phyloP scores from a whole-genome alignment of 2,113 vertebrate genomes.

The Sylvia atricapilla region DNA sequence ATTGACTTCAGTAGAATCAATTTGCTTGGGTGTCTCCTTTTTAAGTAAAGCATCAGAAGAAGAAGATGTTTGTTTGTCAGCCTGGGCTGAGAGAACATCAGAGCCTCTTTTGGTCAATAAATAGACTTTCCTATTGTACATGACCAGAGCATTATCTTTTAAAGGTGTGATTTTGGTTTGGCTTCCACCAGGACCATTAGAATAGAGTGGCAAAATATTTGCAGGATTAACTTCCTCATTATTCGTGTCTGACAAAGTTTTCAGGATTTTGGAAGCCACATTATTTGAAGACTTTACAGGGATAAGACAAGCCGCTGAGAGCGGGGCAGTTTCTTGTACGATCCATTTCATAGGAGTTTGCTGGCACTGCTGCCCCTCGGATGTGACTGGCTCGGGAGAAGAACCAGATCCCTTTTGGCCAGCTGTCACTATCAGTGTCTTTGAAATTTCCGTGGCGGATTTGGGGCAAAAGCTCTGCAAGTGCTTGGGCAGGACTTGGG shows the following conservation, averaged over 20 bases:
- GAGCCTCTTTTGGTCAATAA: slow-evolving; percentile 77
- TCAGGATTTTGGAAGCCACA: slow-evolving; percentile 75
- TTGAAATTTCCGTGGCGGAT: slow-evolving; percentile 17
- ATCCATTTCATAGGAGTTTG: slow-evolving; percentile 81
- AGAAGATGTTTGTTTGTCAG: slow-evolving; percentile 43
- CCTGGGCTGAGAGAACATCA: slow-evolving; percentile 36
- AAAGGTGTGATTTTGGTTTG: slow-evolving; percentile 56
- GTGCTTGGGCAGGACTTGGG: background rate
- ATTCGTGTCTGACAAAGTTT: slow-evolving; percentile 67
- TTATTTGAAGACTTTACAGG: slow-evolving; percentile 74
- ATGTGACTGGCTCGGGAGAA: background rate
- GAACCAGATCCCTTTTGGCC: background rate
- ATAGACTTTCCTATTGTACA: slow-evolving; percentile 85
- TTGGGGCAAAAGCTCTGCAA: slow-evolving; percentile 42
- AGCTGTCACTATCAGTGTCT: slow-evolving; percentile 35
- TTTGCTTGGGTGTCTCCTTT: slow-evolving; percentile 47
- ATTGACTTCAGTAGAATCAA: slow-evolving; percentile 39
- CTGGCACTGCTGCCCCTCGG: slow-evolving; percentile 54
- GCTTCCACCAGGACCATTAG: background rate
- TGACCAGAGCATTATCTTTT: slow-evolving; percentile 81
- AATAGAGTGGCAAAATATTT: slow-evolving; percentile 41
- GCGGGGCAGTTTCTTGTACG: slow-evolving; percentile 74
- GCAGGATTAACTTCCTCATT: background rate
- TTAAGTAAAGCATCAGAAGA: slow-evolving; percentile 38
- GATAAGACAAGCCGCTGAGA: slow-evolving; percentile 62